These are phyloP conservation scores for Muschampia plurimacula DNA, from an alignment of 2,888 invertebrate species.

Conservation along the genomic window DNA sequence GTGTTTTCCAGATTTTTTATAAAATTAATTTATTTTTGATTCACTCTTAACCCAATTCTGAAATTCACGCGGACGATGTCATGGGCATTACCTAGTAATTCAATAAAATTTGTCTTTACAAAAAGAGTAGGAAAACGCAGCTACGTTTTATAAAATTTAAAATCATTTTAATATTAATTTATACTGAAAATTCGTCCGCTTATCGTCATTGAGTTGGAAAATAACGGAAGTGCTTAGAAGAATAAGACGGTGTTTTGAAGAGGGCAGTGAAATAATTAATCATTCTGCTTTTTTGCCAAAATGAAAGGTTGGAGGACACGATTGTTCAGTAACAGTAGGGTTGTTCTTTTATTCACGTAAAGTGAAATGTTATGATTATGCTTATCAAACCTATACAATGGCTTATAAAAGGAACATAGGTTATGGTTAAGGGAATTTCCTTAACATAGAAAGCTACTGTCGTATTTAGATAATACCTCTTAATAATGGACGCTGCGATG, in stretches of 20 bases:
- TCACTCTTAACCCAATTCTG: too few species aligned
- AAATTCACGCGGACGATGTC: too few species aligned
- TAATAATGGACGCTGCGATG: conserved; percentile 82
- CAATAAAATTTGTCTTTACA: too few species aligned
- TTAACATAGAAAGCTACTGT: conserved; percentile 61
- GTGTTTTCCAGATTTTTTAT: too few species aligned
- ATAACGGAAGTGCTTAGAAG: conserved; percentile 84
- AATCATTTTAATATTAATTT: conserved; percentile 82
- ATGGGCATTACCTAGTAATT: too few species aligned
- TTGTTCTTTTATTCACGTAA: conserved; percentile 67
- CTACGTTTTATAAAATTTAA: conserved; percentile 45
- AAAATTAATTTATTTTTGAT: too few species aligned
- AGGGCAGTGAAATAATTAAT: conserved; percentile 84
- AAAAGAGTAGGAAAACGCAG: background rate
- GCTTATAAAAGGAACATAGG: conserved; percentile 18
- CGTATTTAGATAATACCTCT: conserved; percentile 77
- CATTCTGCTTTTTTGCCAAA: conserved; percentile 75
- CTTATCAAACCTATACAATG: conserved; percentile 23
- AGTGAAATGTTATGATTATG: conserved; percentile 52
- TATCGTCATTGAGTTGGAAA: conserved; percentile 81
- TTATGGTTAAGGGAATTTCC: conserved; percentile 42
- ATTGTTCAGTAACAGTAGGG: conserved; percentile 78
- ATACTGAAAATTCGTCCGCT: conserved; percentile 77
- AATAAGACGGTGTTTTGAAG: conserved; percentile 83
- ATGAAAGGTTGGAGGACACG: conserved; percentile 80